Evolutionary conservation across 2,888 invertebrate species (phyloP), one percentile per base, ranked within the genome.

Genomic region (Cataglyphis albicans): DNA sequence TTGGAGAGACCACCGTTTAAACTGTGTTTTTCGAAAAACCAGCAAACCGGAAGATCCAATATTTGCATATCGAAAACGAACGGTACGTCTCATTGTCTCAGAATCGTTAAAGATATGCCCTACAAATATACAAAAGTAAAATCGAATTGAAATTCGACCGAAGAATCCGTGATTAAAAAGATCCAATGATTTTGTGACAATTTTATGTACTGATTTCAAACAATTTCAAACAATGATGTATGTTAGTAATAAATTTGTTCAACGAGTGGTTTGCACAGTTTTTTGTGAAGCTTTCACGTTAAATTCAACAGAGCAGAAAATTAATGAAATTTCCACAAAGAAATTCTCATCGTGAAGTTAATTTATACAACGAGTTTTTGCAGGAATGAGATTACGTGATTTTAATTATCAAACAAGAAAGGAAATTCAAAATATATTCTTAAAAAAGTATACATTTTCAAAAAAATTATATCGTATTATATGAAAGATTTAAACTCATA

Each of bases 1-100:
- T 55, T 57, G 32, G 90, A 91, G n/a, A 92, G 88, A 64, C 93
- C 93, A 7, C 93, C 92, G 10, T 93, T 93, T 64, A 92, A 92
- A 61, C 88, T 93, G 61, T 93, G 93, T 65, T 93, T 93, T 82
- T 89, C 93, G 9, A 92, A 87, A 81, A 88, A 91, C 35, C 91
- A 86, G 59, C 90, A 92, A 85, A 89, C 86, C 59, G 93, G 93
- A 12, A 90, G 90, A 81, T 93, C 93, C 15, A 87, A 91, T 81
- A 81, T 89, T 75, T 86, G 87, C 52, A 41, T 83, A 38, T 88
- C 91, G 5, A 92, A 89, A 83, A 75, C 87, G 73, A 90, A 91
- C 61, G 92, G 93, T 93, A 91, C 75, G 72, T 41, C 35, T 29
- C 15, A 5, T 57, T 35, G 35, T 48, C 52, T 35, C 9, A 18